phyloP scores from a whole-genome alignment of 2,888 invertebrate species.

The Aquatica leii region DNA sequence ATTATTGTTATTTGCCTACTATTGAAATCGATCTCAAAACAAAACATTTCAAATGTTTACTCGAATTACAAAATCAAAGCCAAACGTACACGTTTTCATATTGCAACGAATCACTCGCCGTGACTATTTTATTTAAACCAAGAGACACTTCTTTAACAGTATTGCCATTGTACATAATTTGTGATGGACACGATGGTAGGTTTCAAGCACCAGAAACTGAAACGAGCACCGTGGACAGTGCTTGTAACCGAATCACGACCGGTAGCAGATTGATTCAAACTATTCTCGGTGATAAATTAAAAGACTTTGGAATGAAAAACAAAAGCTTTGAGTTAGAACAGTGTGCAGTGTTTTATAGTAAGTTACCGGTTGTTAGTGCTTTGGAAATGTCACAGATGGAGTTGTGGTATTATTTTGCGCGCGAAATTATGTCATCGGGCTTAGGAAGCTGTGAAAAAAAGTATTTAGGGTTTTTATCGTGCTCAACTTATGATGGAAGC shows the following conservation, averaged over 20 bases:
- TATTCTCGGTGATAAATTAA: conserved; percentile 86
- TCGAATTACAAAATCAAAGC: background rate
- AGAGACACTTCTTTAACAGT: conserved; percentile 69
- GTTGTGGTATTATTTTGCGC: conserved; percentile 85
- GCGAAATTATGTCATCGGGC: conserved; percentile 80
- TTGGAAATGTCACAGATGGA: conserved; percentile 78
- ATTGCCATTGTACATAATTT: conserved; percentile 84
- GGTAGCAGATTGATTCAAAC: conserved; percentile 85
- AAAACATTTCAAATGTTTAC: conserved; percentile 2
- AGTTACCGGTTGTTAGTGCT: conserved; percentile 74
- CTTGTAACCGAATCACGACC: conserved; percentile 77
- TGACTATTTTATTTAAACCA: conserved; percentile 67
- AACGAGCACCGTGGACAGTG: conserved; percentile 71
- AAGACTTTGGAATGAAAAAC: conserved; percentile 77
- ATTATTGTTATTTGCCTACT: conserved; percentile 3
- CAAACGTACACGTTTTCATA: conserved; percentile 60
- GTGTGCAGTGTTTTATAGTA: conserved; percentile 79
- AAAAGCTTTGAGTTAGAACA: conserved; percentile 85
- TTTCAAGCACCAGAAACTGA: conserved; percentile 70
- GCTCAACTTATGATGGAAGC: conserved; percentile 77
- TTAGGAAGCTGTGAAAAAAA: conserved; percentile 75
- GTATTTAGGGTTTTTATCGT: conserved; percentile 89
- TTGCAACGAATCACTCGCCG: conserved; percentile 60
- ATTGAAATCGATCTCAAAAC: background rate
- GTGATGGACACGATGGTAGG: conserved; percentile 78